These are phyloP conservation scores for Limnephilus marmoratus DNA, from an alignment of 2,888 invertebrate species.

Conservation along the genomic window DNA sequence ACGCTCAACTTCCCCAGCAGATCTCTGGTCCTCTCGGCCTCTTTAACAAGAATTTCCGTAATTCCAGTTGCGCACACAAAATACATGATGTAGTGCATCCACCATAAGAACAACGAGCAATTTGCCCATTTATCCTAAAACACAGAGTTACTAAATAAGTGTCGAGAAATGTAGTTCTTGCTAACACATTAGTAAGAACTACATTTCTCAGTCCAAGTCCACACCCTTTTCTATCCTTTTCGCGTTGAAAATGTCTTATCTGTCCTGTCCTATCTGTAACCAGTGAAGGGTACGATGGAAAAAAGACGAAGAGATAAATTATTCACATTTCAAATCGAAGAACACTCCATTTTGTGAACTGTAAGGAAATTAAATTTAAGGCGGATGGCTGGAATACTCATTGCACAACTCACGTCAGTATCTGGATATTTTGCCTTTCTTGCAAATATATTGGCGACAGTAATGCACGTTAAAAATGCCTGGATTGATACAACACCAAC, in stretches of 20 bases:
- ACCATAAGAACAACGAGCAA: conserved; percentile 28
- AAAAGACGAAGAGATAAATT: background rate
- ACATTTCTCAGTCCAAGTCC: background rate
- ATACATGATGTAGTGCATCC: conserved; percentile 30
- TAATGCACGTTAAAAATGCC: conserved; percentile 14
- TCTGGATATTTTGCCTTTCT: background rate
- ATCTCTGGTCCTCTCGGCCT: conserved; percentile 38
- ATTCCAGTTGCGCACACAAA: conserved; percentile 7
- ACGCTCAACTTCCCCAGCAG: conserved; percentile 38
- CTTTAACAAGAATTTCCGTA: conserved; percentile 23
- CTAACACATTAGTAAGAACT: background rate
- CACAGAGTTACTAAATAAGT: background rate
- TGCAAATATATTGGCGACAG: conserved; percentile 5
- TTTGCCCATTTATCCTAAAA: conserved; percentile 19
- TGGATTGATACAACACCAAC: conserved; percentile 21
- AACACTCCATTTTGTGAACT: background rate
- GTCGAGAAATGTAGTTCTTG: no score
- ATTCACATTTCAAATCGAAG: background rate
- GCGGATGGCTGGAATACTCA: background rate
- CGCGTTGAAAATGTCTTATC: background rate
- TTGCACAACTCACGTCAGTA: background rate
- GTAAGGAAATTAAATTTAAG: background rate
- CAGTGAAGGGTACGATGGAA: background rate
- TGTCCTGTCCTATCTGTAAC: background rate
- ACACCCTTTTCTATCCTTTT: background rate